Evolutionary conservation across 2,113 vertebrate species (phyloP).

Genomic region (Chiloscyllium plagiosum): DNA sequence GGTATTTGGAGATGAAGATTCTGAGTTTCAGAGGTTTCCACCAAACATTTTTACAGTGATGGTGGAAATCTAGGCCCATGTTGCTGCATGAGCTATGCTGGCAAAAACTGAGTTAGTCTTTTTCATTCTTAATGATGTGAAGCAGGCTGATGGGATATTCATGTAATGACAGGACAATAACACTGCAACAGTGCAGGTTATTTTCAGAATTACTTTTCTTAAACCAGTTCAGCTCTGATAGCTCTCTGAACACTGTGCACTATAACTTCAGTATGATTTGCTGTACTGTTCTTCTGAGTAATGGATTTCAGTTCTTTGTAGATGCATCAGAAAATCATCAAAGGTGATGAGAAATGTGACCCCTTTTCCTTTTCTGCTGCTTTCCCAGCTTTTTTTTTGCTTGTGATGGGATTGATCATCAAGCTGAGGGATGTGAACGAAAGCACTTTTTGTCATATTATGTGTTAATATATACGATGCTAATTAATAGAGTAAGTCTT

Average conservation of each 20-base stretch:
- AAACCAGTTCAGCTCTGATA: background rate
- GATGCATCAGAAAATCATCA: background rate
- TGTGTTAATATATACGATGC: no score
- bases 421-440: background rate
- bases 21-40: no score
- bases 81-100: background rate
- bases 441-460: no score
- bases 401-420: background rate
- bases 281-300: background rate
- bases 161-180: background rate
- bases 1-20: no score
- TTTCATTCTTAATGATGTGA: background rate
- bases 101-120: background rate
- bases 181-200: background rate
- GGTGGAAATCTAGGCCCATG: no score
- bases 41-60: no score
- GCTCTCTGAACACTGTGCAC: background rate
- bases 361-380: background rate
- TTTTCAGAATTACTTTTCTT: background rate
- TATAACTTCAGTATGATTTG: background rate
- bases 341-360: background rate
- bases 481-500: background rate
- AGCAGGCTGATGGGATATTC: background rate
- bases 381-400: background rate
- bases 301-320: background rate